Evolutionary conservation across 2,888 invertebrate genomes (phyloP), one percentile per base, ranked within the genome.

Genomic region (Marronus borbonicus): DNA sequence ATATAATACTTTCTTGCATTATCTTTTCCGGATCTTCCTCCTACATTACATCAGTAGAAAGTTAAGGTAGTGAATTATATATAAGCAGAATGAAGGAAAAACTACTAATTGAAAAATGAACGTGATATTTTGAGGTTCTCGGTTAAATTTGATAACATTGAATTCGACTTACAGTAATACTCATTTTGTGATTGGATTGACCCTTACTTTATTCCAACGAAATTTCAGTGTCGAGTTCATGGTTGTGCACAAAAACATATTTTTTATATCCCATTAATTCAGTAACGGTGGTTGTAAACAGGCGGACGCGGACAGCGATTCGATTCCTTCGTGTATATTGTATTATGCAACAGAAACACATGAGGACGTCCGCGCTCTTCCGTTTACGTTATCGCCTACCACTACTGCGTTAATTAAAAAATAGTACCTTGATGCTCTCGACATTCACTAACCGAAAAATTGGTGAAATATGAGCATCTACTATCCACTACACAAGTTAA

Each of bases 171-270:
- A 36, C 17, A 28, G 24, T 58, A 72, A 44, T 72, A 60, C 72
- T 58, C 55, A 39, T 55, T 58, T 44, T 58, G 72, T 72, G 58
- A 64, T 75, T 49, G 44, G 55, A 52, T n/a, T 24, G 17, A 75
- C 20, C 39, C n/a, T 58, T 58, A 58, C 20, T 58, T 77, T 64
- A 64, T 49, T 58, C 28, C 36, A 36, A 65, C 36, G 31, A 65
- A 72, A 78, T 62, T 64, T 78, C 77, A 78, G 70, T 70, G 77
- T 78, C 78, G 62, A 64, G n/a, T 69, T 76, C 69, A 78, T 64
- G 78, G 78, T 78, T 78, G 78, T 78, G 78, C 78, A 76, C 78
- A 78, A 76, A 77, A 78, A 76, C 76, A 78, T 78, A 76, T 78
- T 78, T 76, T 76, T 78, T 78, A 78, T 76, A 78, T 60, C 60